Base-by-base conservation (phyloP, 1,140 invertebrate genomes). In the Papilio helenus region DNA sequence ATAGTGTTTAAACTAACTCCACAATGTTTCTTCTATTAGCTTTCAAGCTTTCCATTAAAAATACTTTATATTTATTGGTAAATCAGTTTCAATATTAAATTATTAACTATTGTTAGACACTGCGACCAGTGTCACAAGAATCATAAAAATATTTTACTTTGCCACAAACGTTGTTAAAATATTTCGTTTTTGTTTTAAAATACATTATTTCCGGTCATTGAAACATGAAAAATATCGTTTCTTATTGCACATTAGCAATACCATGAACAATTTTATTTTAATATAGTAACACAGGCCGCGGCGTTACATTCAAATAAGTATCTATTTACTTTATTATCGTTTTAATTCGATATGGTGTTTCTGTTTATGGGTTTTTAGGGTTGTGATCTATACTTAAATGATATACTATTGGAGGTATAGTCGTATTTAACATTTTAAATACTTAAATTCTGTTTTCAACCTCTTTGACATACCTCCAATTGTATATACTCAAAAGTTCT, bases 341-440 rank as follows among this genome's bases (percentile, higher is more conserved):
- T 73, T 79, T 78, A 79, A 79, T 81, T 79, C 72, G 79, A 79
- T 55, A 79, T 79, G 72, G 77, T 80, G 79, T 83, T 79, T 74
- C 49, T 65, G 39, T 72, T 61, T 46, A 61, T 76, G 78, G 81
- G 72, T 82, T 82, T 82, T 74, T 65, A 71, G 76, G 58, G 44
- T 80, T 80, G 76, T 77, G 34, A 20, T 77, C 65, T 68, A 77
- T 72, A 71, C 68, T 74, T 51, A 78, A 58, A 78, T 20, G 49
- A n/a, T 26, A 23, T 77, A 77, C 42, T 61, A 12, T 39, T 77
- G 55, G 55, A 65, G 76, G 44, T 61, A 58, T 39, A 58, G 18
- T n/a, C 26, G 4, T 23, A 34, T 34, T 49, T 76, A 14, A 72
- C 34, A 8, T 12, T 46, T 46, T 46, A 46, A 46, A 12, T 14